Evolutionary conservation across 37 sponge, comb jelly and placozoan genomes (phyloP), one percentile per base, ranked within the genome.

Genomic region (Halichondria panicea): DNA sequence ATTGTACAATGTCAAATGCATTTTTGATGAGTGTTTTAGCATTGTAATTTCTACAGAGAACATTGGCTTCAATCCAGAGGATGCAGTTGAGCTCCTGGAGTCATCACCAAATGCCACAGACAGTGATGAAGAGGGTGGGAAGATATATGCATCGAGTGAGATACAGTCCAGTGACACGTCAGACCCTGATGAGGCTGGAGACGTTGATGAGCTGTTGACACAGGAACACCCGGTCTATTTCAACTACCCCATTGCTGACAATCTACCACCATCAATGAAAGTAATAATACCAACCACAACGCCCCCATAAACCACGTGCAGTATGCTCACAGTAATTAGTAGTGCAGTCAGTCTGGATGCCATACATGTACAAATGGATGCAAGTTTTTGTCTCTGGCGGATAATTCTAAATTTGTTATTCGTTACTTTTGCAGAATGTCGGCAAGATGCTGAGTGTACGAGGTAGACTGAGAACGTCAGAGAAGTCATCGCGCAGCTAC

Each of bases 131-230:
- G 27, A 70, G 30, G 52, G 12, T 2, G 53, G 28, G 32, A 48
- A 70, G 12, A 42, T 40, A 42, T 42, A 60, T 0, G 27, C 61
- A 1, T 60, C 61, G 30, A 34, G 32, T 60, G 61, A 60, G 33
- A n/a, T n/a, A n/a, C 31, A 55, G 25, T 36, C 63, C 11, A 69
- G 48, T 36, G 85, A 89, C 60, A 89, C 85, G 21, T 66, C 80
- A 63, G 85, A 84, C 45, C 55, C 50, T 41, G 81, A 89, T 30
- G 80, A 89, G 77, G 83, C 88, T 34, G 48, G 25, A 32, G 88
- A 92, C 61, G 46, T 87, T 41, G 84, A 87, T 24, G 92, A 92
- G 53, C 76, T 92, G 21, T 55, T 92, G 60, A 62, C 28, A 22
- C 69, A 68, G 4, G 72, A 75, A 19, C 56, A 87, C 39, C 92